Conservation (phyloP, 2,113 vertebrate species). For the Gymnorhina tibicen region DNA sequence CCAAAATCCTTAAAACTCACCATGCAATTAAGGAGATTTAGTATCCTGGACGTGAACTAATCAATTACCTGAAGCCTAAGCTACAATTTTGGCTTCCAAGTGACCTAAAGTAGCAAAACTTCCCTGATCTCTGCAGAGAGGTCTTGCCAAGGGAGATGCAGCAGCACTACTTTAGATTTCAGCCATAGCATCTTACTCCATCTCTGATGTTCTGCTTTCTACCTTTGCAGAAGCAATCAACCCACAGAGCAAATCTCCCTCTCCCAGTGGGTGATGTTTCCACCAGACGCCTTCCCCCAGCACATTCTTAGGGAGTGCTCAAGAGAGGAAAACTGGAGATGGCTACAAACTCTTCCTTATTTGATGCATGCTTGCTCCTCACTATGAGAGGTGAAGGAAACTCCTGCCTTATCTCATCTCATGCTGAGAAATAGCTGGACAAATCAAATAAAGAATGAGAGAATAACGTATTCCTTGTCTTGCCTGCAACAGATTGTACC, state of each 20-base stretch:
- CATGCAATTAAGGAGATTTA: not conserved
- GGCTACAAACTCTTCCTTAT: not conserved
- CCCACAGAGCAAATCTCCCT: not conserved
- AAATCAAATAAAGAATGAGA: not conserved
- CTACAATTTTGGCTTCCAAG: not conserved
- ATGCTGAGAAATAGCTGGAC: not conserved
- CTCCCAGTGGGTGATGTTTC: not conserved
- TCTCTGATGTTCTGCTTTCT: not conserved
- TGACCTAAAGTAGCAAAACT: not conserved
- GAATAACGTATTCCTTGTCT: not conserved
- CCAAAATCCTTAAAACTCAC: not conserved
- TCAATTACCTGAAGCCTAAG: not conserved
- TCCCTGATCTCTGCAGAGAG: not conserved
- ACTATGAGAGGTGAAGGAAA: not conserved
- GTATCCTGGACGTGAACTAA: not conserved
- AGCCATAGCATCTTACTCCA: not conserved
- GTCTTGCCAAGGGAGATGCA: not conserved
- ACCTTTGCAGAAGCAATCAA: not conserved
- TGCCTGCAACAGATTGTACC: not conserved
- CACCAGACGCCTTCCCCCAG: not conserved
- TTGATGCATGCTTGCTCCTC: not conserved
- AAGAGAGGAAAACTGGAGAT: not conserved
- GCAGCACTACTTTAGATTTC: not conserved
- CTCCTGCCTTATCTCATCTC: not conserved
- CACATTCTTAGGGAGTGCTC: accelerated